phyloP scores from a whole-genome alignment of 2,113 vertebrate species.

The Nesospiza acunhae region DNA sequence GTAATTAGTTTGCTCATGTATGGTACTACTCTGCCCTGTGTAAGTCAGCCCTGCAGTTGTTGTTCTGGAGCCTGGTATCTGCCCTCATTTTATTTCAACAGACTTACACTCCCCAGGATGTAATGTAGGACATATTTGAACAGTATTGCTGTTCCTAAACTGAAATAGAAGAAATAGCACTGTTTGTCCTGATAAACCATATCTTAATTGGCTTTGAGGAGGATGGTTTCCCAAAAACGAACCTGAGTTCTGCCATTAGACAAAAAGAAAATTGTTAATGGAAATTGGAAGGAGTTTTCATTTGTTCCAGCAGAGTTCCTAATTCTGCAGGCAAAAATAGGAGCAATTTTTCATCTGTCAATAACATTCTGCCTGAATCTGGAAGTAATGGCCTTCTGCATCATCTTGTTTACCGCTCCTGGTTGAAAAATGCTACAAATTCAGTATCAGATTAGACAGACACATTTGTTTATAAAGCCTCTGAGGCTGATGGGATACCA shows the following conservation, averaged over 20 bases:
- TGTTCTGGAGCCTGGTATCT: background rate
- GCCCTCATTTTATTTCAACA: background rate
- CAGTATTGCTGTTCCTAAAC: background rate
- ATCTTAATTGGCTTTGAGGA: background rate
- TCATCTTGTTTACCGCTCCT: slow-evolving; percentile 19
- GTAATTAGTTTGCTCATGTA: background rate
- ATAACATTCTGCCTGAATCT: background rate
- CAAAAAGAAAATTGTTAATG: background rate
- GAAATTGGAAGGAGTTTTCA: background rate
- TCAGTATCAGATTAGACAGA: background rate
- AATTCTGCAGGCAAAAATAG: slow-evolving; percentile 31
- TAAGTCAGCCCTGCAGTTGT: background rate
- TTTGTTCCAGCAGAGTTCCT: slow-evolving; percentile 23
- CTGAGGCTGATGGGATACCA: background rate
- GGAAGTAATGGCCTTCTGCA: slow-evolving; percentile 18
- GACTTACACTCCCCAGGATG: background rate
- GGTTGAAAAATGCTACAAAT: slow-evolving; percentile 33
- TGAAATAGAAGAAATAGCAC: background rate
- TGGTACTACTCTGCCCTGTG: background rate
- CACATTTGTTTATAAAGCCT: slow-evolving; percentile 45
- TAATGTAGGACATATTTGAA: background rate
- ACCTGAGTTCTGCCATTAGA: background rate
- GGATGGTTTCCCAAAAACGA: background rate
- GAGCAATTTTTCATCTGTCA: slow-evolving; percentile 43
- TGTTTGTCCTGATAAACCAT: background rate